These are phyloP conservation scores for Ictalurus furcatus DNA, from an alignment of 2,113 vertebrate species.

Conservation along the genomic window DNA sequence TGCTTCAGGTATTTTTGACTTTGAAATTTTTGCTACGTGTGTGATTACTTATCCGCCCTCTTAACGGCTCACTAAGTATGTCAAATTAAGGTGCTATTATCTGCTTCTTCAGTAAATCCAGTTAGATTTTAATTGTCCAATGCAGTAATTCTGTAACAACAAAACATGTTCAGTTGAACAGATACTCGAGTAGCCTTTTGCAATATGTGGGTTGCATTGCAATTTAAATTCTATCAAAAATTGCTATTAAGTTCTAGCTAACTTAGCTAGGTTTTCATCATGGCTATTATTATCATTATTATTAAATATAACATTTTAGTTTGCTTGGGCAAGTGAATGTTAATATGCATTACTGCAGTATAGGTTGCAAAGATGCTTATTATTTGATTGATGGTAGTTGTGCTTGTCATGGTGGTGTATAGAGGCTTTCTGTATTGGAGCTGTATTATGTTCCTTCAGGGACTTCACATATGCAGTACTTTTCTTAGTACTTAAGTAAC, in stretches of 20 bases:
- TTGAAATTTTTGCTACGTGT: background rate
- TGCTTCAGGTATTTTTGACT: background rate
- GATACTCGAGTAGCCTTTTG: background rate
- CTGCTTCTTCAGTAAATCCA: background rate
- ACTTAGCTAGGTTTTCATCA: background rate
- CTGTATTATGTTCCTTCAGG: background rate
- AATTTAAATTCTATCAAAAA: background rate
- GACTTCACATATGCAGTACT: constrained; percentile 29
- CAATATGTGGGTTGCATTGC: background rate
- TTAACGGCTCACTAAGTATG: background rate
- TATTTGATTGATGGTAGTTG: background rate
- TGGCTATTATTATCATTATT: background rate
- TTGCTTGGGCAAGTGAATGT: background rate
- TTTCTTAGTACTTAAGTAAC: constrained; percentile 23
- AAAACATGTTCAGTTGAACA: background rate
- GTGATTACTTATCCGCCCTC: background rate
- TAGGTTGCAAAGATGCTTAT: background rate
- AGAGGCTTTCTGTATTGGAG: constrained; percentile 13
- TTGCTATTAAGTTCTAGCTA: background rate
- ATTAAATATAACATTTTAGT: background rate
- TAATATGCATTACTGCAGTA: background rate
- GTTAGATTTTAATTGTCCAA: background rate
- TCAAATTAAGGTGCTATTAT: constrained; percentile 10
- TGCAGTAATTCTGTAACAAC: background rate
- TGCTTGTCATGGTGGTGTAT: constrained; percentile 33